Base-by-base conservation (phyloP, 2,113 vertebrate species). In the Podarcis muralis region DNA sequence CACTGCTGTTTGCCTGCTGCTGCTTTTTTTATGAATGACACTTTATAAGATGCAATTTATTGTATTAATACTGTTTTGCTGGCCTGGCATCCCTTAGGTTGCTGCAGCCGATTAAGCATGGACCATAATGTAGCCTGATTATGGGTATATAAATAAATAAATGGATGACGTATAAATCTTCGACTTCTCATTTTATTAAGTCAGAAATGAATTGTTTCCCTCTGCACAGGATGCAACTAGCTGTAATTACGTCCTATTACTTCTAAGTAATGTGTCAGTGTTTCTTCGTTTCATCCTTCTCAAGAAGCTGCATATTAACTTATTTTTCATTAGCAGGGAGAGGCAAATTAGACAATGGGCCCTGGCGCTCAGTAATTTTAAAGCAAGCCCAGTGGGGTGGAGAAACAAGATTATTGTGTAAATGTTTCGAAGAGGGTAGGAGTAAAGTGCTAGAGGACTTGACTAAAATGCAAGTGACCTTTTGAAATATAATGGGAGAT, bases 41-140 rank as follows among this genome's bases (percentile, higher is more conserved):
- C 11, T 84, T 91, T 62, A 57, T 8, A 57, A 90, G 92, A 81
- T 65, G 76, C 86, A 89, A 95, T 87, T 91, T 93, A 91, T 88
- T 83, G 78, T 81, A 88, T 91, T 89, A 91, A 90, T 88, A 84
- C 74, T 40, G 53, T 75, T 85, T 90, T 81, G 59, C 87, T 80
- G 0, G 2, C 12, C 13, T 48, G 66, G 37, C 53, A 57, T 88
- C 77, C 79, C 92, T 90, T 85, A 59, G 0, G 0, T 78, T 77
- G 72, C 89, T 87, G 87, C 82, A 88, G 65, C 82, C 89, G 85
- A 93, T 87, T 72, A 86, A 86, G 85, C 86, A 72, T 88, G 25
- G 68, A 40, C 57, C 15, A 40, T 79, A 87, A 83, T 83, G 40
- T 53, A 66, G 86, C 69, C 72, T 59, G 72, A 71, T 83, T 77